Percentiles rank a stretch among this genome's conserved stretches.
phyloP scores from a whole-genome alignment of 2,888 invertebrate species.

The Caenorhabditis japonica region DNA sequence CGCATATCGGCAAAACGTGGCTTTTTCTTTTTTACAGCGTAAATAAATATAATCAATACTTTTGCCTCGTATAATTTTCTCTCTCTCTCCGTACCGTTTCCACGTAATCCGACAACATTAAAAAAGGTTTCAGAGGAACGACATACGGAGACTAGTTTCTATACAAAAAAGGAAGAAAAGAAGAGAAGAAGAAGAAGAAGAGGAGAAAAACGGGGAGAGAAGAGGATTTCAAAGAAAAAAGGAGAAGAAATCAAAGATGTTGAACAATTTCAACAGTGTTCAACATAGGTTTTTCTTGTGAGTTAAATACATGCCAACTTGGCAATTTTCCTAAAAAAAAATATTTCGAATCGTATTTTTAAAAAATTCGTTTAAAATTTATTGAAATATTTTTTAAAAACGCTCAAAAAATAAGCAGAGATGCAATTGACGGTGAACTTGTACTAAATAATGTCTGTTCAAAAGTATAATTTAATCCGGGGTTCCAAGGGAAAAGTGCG shows the following conservation, averaged over 20 bases:
- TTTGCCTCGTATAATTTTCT: neutral
- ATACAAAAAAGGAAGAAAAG: slow-evolving; percentile 9
- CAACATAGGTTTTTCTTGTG: slow-evolving; percentile 28
- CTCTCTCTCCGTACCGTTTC: neutral
- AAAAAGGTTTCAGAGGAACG: slow-evolving; percentile 22
- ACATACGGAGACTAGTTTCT: slow-evolving; percentile 16
- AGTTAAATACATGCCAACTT: slow-evolving; percentile 30
- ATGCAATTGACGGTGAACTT: neutral
- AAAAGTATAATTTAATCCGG: slow-evolving; percentile 8
- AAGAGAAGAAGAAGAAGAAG: slow-evolving; percentile 11
- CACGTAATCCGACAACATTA: slow-evolving; percentile 1
- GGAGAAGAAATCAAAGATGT: neutral
- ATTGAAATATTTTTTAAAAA: no score
- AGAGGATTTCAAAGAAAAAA: slow-evolving; percentile 24
- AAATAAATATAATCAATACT: slow-evolving; percentile 9
- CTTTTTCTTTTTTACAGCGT: slow-evolving; percentile 3
- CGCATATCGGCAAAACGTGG: slow-evolving; percentile 8
- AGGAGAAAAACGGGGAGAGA: slow-evolving; percentile 6
- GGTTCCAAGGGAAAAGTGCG: slow-evolving; percentile 29
- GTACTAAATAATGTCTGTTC: neutral
- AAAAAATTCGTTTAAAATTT: no score
- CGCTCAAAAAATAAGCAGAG: neutral
- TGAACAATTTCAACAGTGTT: slow-evolving; percentile 16
- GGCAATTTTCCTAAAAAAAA: slow-evolving; percentile 6
- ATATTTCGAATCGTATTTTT: neutral